Evolutionary conservation across 2,888 invertebrate genomes (phyloP).

Genomic region (Agrochola lota): DNA sequence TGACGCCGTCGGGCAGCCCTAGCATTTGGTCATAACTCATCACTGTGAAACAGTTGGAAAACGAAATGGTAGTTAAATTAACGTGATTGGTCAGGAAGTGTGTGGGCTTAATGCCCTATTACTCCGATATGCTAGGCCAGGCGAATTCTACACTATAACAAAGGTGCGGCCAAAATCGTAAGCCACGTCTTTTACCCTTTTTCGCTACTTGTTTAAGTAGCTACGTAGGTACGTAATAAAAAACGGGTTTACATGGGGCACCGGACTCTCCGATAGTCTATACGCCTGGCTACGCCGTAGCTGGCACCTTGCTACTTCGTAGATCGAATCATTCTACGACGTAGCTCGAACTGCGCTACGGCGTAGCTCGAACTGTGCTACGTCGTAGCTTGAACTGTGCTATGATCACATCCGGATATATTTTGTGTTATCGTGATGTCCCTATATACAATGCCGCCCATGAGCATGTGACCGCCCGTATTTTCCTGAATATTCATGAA

Average conservation of each 20-base stretch:
- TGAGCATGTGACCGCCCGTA: too few relatives aligned
- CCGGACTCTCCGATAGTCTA: not conserved
- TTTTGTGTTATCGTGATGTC: not conserved
- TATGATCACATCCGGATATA: not conserved
- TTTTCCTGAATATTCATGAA: too few relatives aligned
- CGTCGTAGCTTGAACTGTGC: constrained; percentile 1
- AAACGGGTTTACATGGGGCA: not conserved
- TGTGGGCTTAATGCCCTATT: too few relatives aligned
- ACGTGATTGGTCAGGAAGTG: too few relatives aligned
- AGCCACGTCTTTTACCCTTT: too few relatives aligned
- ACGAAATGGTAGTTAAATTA: too few relatives aligned
- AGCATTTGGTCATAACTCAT: constrained; percentile 45
- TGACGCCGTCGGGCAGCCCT: constrained; percentile 42
- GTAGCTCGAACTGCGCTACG: not conserved
- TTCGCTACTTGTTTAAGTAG: too few relatives aligned
- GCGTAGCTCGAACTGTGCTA: not conserved
- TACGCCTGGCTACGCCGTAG: not conserved
- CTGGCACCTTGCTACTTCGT: too few relatives aligned
- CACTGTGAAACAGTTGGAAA: too few relatives aligned
- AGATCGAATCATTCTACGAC: not conserved
- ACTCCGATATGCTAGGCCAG: too few relatives aligned
- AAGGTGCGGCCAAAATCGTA: too few relatives aligned
- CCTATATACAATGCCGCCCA: not conserved
- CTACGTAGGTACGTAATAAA: not conserved
- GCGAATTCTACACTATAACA: too few relatives aligned